Evolutionary conservation across 2,797 vertebrate species (phyloP), one percentile per base, ranked within the genome.

Genomic region (Characodon lateralis): DNA sequence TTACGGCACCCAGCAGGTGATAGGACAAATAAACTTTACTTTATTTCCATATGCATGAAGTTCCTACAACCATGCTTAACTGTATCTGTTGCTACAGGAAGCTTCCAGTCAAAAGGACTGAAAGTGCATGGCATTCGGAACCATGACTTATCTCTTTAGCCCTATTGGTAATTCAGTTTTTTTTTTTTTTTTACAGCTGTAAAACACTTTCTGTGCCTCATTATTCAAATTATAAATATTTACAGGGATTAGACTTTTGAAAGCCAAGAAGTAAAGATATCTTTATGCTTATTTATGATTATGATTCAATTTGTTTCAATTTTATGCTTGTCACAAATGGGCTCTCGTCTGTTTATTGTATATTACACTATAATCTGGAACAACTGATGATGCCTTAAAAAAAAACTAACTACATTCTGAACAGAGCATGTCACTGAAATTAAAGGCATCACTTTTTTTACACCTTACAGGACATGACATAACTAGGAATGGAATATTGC

Each of bases 41-140:
- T 72, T 65, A 73, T 80, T 81, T 80, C 83, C 74, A 24, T 77
- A 74, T 89, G 81, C 79, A 83, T 86, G 81, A 83, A 85, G 78
- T 74, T 86, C 88, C 86, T 76, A 89, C 76, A 90, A 76, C 90
- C 92, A 93, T 90, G 85, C 91, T 92, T 18, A 10, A 1, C 90
- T 65, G 80, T 77, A 41, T 59, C 55, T 82, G 83, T 71, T 86
- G 87, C 84, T 87, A 85, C 86, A 74, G 56, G 85, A 87, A 66
- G 71, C 76, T 83, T 77, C 20, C 16, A 78, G 71, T 78, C 74
- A 81, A 87, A 89, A 88, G 77, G 66, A 74, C 46, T 74, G 50
- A 77, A 56, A 74, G 83, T 83, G 66, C 74, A 88, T 72, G 24
- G 87, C 78, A 82, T 74, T 63, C 28, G 74, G 78, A 87, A 76